phyloP scores from a whole-genome alignment of 2,797 vertebrate genomes.

The Florisuga fusca region DNA sequence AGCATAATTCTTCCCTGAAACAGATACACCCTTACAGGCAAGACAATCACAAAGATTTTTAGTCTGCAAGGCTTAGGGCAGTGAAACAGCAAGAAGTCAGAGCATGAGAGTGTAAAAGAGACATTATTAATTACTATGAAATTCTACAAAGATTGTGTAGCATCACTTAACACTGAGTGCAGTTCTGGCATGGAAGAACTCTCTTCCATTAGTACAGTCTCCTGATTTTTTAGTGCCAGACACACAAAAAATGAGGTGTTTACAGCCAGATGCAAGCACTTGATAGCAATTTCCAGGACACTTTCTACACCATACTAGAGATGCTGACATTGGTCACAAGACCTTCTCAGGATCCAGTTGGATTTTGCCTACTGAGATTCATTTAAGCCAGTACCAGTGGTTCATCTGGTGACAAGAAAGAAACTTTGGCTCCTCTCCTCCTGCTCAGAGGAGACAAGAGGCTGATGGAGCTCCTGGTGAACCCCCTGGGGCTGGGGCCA shows the following conservation, averaged over 20 bases:
- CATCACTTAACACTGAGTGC: neutral
- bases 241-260: neutral
- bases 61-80: neutral
- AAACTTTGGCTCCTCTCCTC: neutral
- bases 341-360: neutral
- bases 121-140: neutral
- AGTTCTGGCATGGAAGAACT: neutral
- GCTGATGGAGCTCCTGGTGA: neutral
- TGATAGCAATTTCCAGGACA: neutral
- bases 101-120: neutral
- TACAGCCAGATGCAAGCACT: neutral
- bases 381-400: neutral
- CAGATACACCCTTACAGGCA: neutral
- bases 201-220: neutral
- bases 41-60: neutral
- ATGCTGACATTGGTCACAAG: neutral
- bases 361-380: neutral
- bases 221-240: neutral
- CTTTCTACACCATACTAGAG: neutral
- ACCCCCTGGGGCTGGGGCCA: neutral
- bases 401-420: neutral
- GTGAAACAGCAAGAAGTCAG: neutral
- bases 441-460: neutral
- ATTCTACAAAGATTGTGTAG: neutral
- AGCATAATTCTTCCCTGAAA: neutral